Percentiles rank a stretch among this genome's conserved stretches.
Conservation (phyloP, 2,888 invertebrate species). For the Heliconius aoede region DNA sequence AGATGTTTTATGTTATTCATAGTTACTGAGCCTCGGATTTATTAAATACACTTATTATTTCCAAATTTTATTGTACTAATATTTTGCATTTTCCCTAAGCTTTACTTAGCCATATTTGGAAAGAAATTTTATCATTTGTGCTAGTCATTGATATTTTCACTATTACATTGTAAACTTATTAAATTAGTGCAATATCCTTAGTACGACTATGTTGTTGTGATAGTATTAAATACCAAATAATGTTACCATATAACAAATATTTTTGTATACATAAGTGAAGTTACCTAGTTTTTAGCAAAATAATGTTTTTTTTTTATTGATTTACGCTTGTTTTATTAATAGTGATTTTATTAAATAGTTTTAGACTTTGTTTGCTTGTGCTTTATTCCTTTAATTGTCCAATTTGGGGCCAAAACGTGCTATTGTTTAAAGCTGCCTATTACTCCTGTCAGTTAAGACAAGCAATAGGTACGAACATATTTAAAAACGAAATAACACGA, state of each 20-base stretch:
- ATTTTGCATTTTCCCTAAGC: slow-evolving; percentile 42
- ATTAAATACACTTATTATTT: slow-evolving; percentile 22
- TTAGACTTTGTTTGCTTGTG: not conserved
- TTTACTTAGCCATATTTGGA: slow-evolving; percentile 39
- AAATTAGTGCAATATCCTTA: slow-evolving; percentile 38
- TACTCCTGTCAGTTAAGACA: too few species aligned
- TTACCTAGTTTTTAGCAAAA: slow-evolving; percentile 25
- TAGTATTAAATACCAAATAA: slow-evolving; percentile 38
- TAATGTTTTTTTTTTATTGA: slow-evolving; percentile 1
- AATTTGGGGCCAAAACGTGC: not conserved
- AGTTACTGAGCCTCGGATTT: not conserved
- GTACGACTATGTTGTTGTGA: slow-evolving; percentile 36
- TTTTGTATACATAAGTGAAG: slow-evolving; percentile 39
- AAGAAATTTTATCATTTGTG: slow-evolving; percentile 52
- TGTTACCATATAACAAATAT: slow-evolving; percentile 30
- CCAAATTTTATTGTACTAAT: slow-evolving; percentile 24
- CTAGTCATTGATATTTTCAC: slow-evolving; percentile 55
- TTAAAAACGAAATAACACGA: not conserved
- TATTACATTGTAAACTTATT: slow-evolving; percentile 35
- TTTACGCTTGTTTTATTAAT: too few species aligned
- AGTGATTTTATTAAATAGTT: not conserved
- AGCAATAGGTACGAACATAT: slow-evolving; percentile 1
- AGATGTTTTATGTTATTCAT: not conserved
- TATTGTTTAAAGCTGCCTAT: not conserved
- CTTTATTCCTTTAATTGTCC: not conserved